Evolutionary conservation across 92 coral and sea anemone species (phyloP).

Genomic region (Siderastrea siderea): DNA sequence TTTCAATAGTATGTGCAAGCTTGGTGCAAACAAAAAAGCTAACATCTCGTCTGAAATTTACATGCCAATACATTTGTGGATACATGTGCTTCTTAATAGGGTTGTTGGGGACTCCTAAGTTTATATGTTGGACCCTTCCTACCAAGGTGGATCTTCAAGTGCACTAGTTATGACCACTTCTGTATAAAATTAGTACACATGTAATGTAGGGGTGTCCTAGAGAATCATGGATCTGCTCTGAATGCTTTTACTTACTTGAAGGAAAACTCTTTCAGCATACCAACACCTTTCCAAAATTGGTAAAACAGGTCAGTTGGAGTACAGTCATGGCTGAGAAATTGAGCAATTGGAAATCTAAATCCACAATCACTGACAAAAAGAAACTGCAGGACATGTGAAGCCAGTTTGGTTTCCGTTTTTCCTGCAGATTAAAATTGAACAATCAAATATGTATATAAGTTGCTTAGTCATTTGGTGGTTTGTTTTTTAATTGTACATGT

Average conservation of each 20-base stretch:
- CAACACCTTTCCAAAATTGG: conserved; percentile 47
- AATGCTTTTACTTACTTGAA: conserved; percentile 29
- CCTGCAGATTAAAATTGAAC: not conserved
- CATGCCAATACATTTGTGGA: no score
- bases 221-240: not conserved
- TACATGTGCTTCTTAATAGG: no score
- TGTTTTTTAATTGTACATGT: no score
- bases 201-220: not conserved
- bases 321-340: conserved; percentile 39
- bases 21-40: no score
- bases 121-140: no score
- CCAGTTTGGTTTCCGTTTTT: conserved; percentile 18
- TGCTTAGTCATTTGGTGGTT: no score
- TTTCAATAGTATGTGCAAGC: no score
- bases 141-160: no score
- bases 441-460: not conserved
- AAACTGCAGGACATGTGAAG: conserved; percentile 44
- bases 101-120: no score
- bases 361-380: conserved; percentile 49
- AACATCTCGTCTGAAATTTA: no score
- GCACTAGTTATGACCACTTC: no score
- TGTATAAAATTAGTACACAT: no score
- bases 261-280: conserved; percentile 37
- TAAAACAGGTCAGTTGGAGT: conserved; percentile 45
- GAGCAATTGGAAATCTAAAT: conserved; percentile 43